Evolutionary conservation across 2,113 vertebrate species (phyloP).

Genomic region (Otus sunia): DNA sequence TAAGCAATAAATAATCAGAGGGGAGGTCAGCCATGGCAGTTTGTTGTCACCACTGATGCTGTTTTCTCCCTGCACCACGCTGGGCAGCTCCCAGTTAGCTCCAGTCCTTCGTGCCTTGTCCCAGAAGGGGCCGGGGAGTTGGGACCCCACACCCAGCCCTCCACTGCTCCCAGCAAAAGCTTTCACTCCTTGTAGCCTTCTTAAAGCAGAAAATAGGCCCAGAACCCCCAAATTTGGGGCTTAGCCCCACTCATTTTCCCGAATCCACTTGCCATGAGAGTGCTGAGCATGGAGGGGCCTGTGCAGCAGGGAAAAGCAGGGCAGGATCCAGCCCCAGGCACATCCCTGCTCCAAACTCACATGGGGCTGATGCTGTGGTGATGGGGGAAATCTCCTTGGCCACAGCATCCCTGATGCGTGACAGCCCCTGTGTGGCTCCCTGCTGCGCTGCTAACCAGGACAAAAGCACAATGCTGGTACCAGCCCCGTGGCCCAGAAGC

Average conservation of each 20-base stretch:
- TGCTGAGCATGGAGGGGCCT: background rate
- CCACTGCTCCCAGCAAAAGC: background rate
- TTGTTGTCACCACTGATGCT: background rate
- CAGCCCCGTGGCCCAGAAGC: background rate
- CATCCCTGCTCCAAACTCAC: background rate
- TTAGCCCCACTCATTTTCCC: background rate
- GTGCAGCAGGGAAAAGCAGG: background rate
- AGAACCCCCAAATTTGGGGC: background rate
- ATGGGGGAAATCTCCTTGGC: background rate
- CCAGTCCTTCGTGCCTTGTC: background rate
- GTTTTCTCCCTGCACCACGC: background rate
- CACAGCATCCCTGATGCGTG: fast-evolving
- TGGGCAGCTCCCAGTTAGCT: background rate
- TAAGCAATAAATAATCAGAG: background rate
- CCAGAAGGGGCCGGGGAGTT: background rate
- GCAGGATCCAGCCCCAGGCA: background rate
- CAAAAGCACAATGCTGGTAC: background rate
- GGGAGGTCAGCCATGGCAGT: background rate
- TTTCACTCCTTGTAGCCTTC: background rate
- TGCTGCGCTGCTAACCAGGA: fast-evolving
- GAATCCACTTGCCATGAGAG: background rate
- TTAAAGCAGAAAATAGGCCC: background rate
- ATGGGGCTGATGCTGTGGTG: fast-evolving
- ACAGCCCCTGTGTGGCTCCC: background rate
- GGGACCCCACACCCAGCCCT: background rate